Percentiles rank a stretch among this genome's conserved stretches.
phyloP scores from a whole-genome alignment of 2,797 vertebrate genomes.

The Neomorphus geoffroyi region DNA sequence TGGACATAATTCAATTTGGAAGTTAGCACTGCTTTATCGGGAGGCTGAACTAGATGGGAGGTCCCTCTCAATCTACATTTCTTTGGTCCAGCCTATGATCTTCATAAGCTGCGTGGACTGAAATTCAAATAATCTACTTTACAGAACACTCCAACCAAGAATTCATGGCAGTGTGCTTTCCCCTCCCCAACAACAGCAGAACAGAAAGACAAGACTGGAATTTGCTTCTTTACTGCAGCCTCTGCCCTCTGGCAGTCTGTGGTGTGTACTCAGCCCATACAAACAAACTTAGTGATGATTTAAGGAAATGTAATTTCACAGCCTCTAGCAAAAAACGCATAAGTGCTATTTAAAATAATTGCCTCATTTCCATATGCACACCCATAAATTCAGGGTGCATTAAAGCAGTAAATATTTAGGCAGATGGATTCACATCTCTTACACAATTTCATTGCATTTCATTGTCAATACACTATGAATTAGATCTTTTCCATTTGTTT shows the following conservation, averaged over 20 bases:
- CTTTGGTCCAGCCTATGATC: not conserved
- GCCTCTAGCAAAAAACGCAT: not conserved
- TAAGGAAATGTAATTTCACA: not conserved
- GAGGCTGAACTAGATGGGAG: not conserved
- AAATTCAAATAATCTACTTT: not conserved
- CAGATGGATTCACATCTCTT: not conserved
- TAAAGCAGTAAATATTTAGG: conserved; percentile 32
- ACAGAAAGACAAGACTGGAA: not conserved
- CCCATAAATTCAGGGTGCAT: conserved; percentile 22
- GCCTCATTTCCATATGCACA: conserved; percentile 16
- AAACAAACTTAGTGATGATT: not conserved
- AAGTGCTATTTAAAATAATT: conserved; percentile 51
- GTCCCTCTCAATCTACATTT: not conserved
- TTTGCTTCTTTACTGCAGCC: not conserved
- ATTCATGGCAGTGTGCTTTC: not conserved
- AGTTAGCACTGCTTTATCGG: not conserved
- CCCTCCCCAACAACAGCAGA: not conserved
- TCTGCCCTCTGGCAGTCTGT: not conserved
- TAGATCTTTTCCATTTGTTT: not conserved
- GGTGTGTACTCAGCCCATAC: not conserved
- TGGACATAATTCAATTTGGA: not conserved
- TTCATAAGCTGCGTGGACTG: not conserved
- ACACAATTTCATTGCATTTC: not conserved
- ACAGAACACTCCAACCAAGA: not conserved
- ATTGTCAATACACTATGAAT: not conserved